Evolutionary conservation across 2,888 invertebrate genomes (phyloP).

Genomic region (Leptothorax acervorum): DNA sequence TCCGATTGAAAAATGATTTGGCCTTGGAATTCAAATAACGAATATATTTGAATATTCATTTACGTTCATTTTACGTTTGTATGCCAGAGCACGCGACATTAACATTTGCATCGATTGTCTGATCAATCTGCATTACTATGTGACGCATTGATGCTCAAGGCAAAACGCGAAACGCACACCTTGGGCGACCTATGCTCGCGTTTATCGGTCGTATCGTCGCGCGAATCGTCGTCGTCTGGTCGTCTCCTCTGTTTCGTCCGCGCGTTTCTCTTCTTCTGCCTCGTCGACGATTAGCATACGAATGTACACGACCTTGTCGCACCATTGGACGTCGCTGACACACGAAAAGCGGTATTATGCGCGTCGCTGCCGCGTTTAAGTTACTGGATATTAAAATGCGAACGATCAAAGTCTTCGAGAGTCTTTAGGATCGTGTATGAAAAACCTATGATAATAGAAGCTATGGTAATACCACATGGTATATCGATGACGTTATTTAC

Average conservation of each 20-base stretch:
- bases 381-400: slow-evolving; percentile 31
- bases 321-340: slow-evolving; percentile 61
- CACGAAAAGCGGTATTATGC: slow-evolving; percentile 61
- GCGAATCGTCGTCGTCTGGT: slow-evolving; percentile 37
- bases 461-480: background rate
- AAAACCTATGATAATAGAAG: background rate
- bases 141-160: background rate
- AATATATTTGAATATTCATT: background rate
- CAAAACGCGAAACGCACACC: slow-evolving; percentile 53
- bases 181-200: slow-evolving; percentile 66
- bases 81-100: background rate
- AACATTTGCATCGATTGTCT: background rate
- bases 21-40: background rate
- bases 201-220: slow-evolving; percentile 75
- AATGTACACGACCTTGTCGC: slow-evolving; percentile 79
- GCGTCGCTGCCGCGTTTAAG: slow-evolving; percentile 24
- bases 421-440: background rate
- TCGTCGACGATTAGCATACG: slow-evolving; percentile 78
- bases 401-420: slow-evolving; percentile 27
- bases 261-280: slow-evolving; percentile 60
- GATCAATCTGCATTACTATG: background rate
- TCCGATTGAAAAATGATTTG: background rate
- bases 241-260: slow-evolving; percentile 60
- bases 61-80: background rate
- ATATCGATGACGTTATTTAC: background rate